phyloP scores from a whole-genome alignment of 2,888 invertebrate species.

The Heterodera filipjevi region DNA sequence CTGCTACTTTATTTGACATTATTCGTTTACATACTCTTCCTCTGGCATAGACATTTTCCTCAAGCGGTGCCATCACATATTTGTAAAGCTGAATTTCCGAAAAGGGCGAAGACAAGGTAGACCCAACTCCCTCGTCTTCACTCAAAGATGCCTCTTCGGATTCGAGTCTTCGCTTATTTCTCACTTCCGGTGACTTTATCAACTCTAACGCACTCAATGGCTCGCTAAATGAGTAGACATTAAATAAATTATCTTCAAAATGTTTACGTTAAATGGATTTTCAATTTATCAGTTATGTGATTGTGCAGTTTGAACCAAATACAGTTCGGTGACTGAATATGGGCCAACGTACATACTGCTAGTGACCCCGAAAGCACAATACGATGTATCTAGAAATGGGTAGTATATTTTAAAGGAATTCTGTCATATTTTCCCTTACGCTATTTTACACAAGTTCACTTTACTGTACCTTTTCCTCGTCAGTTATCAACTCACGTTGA shows the following conservation, averaged over 20 bases:
- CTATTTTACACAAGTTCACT: too few species aligned
- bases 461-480: too few species aligned
- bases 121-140: not conserved
- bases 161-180: not conserved
- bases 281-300: conserved; percentile 44
- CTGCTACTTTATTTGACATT: not conserved
- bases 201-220: not conserved
- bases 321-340: conserved; percentile 38
- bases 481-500: too few species aligned
- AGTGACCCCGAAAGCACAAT: conserved; percentile 13
- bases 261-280: conserved; percentile 31
- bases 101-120: not conserved
- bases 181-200: not conserved
- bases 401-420: too few species aligned
- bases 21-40: conserved; percentile 21
- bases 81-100: conserved; percentile 22
- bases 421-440: too few species aligned
- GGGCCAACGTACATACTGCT: conserved; percentile 30
- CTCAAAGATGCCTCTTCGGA: not conserved
- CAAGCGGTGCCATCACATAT: conserved; percentile 38
- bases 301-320: conserved; percentile 52
- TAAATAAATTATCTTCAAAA: not conserved
- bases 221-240: conserved; percentile 1
- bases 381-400: conserved; percentile 31
- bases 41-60: conserved; percentile 34